Evolutionary conservation across 37 sponge, comb jelly and placozoan species (phyloP).

Genomic region (Oscarella lobularis): DNA sequence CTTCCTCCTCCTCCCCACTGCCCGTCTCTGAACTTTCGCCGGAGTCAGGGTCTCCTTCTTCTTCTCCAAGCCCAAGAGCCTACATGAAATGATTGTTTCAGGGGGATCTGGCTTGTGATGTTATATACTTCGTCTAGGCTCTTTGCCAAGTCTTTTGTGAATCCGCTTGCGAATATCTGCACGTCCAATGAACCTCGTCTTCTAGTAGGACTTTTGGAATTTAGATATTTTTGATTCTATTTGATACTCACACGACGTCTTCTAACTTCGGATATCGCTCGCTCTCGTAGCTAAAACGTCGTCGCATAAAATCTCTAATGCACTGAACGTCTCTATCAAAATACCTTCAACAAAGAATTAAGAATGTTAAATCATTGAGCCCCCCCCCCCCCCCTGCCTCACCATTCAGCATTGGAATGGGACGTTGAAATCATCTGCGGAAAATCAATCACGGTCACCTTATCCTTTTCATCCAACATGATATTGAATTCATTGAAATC

Average conservation of each 20-base stretch:
- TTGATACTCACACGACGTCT: constrained; percentile 40
- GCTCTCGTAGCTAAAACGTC: constrained; percentile 49
- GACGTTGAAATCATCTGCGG: constrained; percentile 97
- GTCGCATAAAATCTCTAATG: constrained; percentile 74
- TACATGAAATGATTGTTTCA: too few relatives aligned
- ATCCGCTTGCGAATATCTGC: constrained; percentile 81
- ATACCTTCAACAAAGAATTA: constrained; percentile 43
- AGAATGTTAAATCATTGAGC: too few relatives aligned
- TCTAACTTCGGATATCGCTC: constrained; percentile 38
- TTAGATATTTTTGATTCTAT: not conserved
- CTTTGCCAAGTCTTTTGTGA: constrained; percentile 47
- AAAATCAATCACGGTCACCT: constrained; percentile 83
- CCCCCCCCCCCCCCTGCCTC: not conserved
- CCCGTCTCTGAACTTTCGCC: too few relatives aligned
- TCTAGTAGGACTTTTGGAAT: constrained; percentile 10
- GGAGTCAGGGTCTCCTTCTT: too few relatives aligned
- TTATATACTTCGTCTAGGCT: constrained; percentile 34
- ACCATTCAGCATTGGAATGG: constrained; percentile 85
- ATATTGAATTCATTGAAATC: constrained; percentile 99
- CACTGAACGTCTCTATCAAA: constrained; percentile 95
- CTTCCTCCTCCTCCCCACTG: not conserved
- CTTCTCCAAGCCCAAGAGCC: not conserved
- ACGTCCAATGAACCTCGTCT: constrained; percentile 37
- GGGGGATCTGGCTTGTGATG: too few relatives aligned
- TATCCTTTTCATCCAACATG: constrained; percentile 64